These are phyloP conservation scores for Bujurquina vittata DNA, from an alignment of 2,113 vertebrate species.

Conservation along the genomic window DNA sequence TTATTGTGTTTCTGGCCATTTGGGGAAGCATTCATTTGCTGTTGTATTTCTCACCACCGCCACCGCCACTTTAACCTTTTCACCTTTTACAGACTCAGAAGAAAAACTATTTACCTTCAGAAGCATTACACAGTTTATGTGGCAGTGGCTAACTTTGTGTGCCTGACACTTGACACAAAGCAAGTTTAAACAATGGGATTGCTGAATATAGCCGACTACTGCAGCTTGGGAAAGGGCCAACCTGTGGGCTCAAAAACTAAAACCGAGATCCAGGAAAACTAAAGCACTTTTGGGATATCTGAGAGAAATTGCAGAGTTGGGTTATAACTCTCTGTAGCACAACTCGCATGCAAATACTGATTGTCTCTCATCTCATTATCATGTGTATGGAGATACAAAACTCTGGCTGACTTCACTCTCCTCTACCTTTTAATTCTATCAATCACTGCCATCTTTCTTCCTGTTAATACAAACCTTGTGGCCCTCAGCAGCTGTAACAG, in stretches of 20 bases:
- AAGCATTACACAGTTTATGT: background rate
- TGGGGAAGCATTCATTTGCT: background rate
- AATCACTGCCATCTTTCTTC: background rate
- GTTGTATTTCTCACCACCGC: background rate
- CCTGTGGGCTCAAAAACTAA: background rate
- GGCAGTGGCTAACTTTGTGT: background rate
- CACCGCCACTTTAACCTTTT: background rate
- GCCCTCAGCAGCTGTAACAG: conserved; percentile 9
- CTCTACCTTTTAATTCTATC: background rate
- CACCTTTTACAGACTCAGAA: background rate
- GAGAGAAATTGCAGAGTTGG: background rate
- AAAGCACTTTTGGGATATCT: background rate
- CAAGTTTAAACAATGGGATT: background rate
- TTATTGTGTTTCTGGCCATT: background rate
- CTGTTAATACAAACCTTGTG: background rate
- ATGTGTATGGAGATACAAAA: conserved; percentile 9
- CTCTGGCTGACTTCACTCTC: conserved; percentile 2
- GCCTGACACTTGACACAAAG: background rate
- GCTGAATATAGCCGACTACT: background rate
- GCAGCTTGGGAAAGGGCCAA: background rate
- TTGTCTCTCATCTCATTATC: conserved; percentile 1
- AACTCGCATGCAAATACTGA: background rate
- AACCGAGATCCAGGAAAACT: background rate
- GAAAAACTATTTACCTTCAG: background rate
- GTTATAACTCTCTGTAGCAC: background rate